phyloP scores from a whole-genome alignment of 2,888 invertebrate species.

The Drosophila monieri region DNA sequence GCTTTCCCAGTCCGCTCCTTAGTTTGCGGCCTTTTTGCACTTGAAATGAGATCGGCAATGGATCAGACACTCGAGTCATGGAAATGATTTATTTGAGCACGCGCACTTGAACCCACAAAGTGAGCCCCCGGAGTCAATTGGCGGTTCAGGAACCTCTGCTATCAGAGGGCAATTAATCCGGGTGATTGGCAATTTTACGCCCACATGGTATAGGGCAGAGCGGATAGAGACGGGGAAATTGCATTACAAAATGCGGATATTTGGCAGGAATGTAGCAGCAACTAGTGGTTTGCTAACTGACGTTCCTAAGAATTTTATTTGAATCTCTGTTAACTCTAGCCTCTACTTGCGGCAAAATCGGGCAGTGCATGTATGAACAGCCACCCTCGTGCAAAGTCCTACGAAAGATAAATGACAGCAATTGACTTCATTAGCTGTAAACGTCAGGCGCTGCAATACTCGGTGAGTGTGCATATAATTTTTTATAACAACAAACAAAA shows the following conservation, averaged over 20 bases:
- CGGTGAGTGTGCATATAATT: conserved; percentile 59
- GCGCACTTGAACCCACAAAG: conserved; percentile 63
- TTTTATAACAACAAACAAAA: conserved; percentile 61
- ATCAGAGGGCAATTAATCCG: conserved; percentile 69
- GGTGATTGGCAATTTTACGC: conserved; percentile 71
- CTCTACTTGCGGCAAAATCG: conserved; percentile 4
- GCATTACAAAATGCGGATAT: background rate
- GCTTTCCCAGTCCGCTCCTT: conserved; percentile 33
- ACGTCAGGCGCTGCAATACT: conserved; percentile 59
- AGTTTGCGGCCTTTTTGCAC: conserved; percentile 81
- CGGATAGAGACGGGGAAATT: conserved; percentile 11
- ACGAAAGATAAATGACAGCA: conserved; percentile 80
- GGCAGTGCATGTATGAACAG: conserved; percentile 9
- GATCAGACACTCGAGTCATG: conserved; percentile 60
- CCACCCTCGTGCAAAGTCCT: conserved; percentile 13
- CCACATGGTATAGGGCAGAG: conserved; percentile 41
- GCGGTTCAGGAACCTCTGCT: conserved; percentile 43
- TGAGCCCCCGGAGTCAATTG: conserved; percentile 18
- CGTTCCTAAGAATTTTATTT: background rate
- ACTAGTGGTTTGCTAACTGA: background rate
- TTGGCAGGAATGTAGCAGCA: background rate
- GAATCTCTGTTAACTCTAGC: conserved; percentile 3
- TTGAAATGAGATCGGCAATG: conserved; percentile 75
- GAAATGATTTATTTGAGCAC: conserved; percentile 83
- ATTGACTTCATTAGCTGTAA: conserved; percentile 83